Percentiles rank a stretch among this genome's conserved stretches.
Evolutionary conservation across 2,888 invertebrate species (phyloP).

Genomic region (Ommatoiulus sabulosus): DNA sequence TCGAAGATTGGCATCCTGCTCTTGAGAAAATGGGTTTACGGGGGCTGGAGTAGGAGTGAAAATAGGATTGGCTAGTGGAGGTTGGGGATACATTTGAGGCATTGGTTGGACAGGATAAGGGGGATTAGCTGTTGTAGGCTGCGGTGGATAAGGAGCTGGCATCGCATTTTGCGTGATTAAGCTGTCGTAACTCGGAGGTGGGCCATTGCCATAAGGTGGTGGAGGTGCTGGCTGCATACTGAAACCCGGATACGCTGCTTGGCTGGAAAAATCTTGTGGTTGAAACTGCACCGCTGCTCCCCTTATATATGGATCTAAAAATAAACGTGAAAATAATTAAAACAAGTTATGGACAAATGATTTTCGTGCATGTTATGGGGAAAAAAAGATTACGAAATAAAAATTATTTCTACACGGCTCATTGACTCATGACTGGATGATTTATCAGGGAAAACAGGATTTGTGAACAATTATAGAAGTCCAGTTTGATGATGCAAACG

Average conservation of each 20-base stretch:
- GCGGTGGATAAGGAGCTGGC: not conserved
- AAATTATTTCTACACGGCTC: too few species aligned
- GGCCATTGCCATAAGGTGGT: conserved; percentile 1
- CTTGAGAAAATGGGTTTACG: not conserved
- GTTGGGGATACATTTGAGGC: not conserved
- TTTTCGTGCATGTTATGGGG: not conserved
- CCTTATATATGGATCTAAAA: conserved; percentile 2
- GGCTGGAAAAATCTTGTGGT: not conserved
- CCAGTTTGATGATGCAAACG: too few species aligned
- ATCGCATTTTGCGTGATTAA: not conserved
- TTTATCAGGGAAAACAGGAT: too few species aligned
- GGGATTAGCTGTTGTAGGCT: not conserved
- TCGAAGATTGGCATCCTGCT: conserved; percentile 9
- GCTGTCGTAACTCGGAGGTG: conserved; percentile 33
- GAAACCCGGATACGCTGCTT: not conserved
- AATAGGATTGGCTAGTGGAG: not conserved
- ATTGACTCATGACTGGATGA: too few species aligned
- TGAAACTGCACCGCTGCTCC: conserved; percentile 11
- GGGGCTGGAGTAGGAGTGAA: not conserved
- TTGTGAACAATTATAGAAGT: too few species aligned
- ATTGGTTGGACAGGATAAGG: conserved; percentile 20
- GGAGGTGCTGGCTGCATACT: not conserved
- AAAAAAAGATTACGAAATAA: too few species aligned
- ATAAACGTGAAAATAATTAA: not conserved
- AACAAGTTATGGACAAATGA: not conserved